Evolutionary conservation across 1,140 invertebrate species (phyloP).

Genomic region (Trialeurodes vaporariorum): DNA sequence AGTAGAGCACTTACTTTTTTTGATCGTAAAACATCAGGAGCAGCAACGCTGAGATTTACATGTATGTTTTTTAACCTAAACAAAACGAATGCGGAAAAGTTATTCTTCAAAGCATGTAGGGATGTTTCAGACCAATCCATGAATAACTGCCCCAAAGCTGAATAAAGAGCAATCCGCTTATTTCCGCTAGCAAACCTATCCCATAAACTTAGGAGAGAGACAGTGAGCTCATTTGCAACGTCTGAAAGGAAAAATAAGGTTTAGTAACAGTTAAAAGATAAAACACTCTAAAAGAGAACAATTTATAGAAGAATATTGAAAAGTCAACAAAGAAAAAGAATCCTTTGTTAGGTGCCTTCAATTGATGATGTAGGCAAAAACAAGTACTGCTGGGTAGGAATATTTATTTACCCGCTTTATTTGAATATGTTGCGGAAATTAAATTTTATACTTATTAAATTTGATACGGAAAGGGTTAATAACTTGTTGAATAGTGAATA

Average conservation of each 20-base stretch:
- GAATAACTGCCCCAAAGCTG: background rate
- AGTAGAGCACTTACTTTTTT: background rate
- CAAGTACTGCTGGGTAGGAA: no score
- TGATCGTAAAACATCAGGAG: background rate
- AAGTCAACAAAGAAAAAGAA: no score
- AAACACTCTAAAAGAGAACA: no score
- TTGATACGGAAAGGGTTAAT: no score
- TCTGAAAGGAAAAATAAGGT: background rate
- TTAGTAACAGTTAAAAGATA: no score
- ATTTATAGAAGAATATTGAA: no score
- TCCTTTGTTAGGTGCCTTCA: no score
- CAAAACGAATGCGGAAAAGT: background rate
- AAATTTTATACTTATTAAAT: no score
- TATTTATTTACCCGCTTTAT: no score
- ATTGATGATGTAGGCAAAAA: no score
- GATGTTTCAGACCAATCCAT: background rate
- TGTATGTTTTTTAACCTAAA: background rate
- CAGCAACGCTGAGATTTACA: background rate
- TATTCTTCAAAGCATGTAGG: background rate
- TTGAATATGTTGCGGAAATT: no score
- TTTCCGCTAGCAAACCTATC: background rate
- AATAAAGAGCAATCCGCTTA: background rate
- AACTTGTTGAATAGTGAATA: no score
- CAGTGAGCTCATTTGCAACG: background rate
- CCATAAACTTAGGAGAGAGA: background rate